phyloP scores from a whole-genome alignment of 2,797 vertebrate genomes.

The Gymnothorax reevesii region DNA sequence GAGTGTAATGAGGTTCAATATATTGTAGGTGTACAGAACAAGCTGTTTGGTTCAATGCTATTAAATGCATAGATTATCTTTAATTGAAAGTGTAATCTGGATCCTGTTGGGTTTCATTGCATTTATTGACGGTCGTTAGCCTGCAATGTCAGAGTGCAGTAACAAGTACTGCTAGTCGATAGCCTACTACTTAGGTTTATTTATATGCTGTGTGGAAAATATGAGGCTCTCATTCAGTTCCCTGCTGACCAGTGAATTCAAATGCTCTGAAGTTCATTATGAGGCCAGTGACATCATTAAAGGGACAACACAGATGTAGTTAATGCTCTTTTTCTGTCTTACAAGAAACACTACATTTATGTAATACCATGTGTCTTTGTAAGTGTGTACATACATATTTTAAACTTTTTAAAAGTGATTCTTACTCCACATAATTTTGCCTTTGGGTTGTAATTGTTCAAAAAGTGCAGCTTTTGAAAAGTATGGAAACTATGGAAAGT shows the following conservation, averaged over 20 bases:
- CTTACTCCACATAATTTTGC: neutral
- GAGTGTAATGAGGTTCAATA: constrained; percentile 21
- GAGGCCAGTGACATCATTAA: constrained; percentile 55
- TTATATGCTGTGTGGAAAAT: constrained; percentile 48
- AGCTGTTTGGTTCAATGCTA: constrained; percentile 29
- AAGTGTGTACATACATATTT: constrained; percentile 15
- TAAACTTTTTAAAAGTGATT: neutral
- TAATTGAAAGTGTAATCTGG: constrained; percentile 41
- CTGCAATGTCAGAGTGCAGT: constrained; percentile 41
- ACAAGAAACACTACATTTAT: constrained; percentile 62
- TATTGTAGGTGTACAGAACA: constrained; percentile 32
- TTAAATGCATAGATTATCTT: constrained; percentile 43
- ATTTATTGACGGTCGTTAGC: constrained; percentile 44
- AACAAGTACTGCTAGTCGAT: constrained; percentile 46
- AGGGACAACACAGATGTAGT: constrained; percentile 39
- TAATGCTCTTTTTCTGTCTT: constrained; percentile 42
- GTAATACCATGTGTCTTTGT: constrained; percentile 5
- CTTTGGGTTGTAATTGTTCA: neutral
- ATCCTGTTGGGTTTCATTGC: constrained; percentile 19
- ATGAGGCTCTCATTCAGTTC: constrained; percentile 32
- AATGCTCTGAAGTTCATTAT: constrained; percentile 48
- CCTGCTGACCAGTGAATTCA: constrained; percentile 18
- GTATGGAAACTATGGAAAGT: neutral
- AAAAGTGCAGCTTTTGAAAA: neutral
- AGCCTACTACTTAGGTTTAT: constrained; percentile 53